Percentiles rank a stretch among this genome's conserved stretches.
phyloP scores from a whole-genome alignment of 2,888 invertebrate genomes.

The Cybosia mesomella region DNA sequence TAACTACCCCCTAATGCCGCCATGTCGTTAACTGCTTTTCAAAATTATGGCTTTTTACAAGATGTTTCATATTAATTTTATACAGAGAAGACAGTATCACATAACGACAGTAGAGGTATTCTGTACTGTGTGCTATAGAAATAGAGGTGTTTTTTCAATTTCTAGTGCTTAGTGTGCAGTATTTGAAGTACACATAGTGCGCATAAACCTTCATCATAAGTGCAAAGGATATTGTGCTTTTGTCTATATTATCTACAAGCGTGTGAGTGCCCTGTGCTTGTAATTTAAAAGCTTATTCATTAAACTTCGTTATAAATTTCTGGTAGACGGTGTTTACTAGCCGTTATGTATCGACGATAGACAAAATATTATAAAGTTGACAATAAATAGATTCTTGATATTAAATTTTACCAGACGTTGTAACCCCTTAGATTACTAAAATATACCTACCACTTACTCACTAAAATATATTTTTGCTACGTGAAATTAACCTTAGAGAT shows the following conservation, averaged over 20 bases:
- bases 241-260: conserved; percentile 14
- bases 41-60: neutral
- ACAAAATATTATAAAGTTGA: too few relatives aligned
- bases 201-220: neutral
- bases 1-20: neutral
- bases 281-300: neutral
- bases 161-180: conserved; percentile 21
- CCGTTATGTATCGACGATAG: neutral
- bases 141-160: neutral
- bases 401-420: too few relatives aligned
- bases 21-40: neutral
- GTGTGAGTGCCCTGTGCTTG: conserved; percentile 14
- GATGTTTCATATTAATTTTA: neutral
- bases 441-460: too few relatives aligned
- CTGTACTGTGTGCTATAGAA: neutral
- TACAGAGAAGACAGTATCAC: neutral
- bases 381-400: too few relatives aligned
- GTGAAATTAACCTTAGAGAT: too few relatives aligned
- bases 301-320: neutral
- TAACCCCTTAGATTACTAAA: too few relatives aligned
- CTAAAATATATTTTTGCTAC: too few relatives aligned
- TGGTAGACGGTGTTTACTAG: neutral
- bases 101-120: neutral
- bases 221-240: conserved; percentile 19
- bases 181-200: conserved; percentile 13